These are phyloP conservation scores for Petrocephalus microphthalmus DNA, from an alignment of 2,113 vertebrate species.

Conservation along the genomic window DNA sequence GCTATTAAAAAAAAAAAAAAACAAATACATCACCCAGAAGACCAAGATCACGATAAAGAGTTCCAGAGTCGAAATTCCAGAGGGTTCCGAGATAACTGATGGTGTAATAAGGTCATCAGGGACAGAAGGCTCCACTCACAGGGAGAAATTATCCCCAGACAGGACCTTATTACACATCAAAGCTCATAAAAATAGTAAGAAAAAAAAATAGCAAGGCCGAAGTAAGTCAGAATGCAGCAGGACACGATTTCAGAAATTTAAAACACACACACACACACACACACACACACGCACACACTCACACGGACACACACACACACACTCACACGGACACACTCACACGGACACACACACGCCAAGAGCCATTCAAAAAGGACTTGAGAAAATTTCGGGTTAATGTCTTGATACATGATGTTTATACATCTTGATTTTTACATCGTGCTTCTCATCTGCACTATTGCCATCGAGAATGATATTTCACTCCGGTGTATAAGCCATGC, in stretches of 20 bases:
- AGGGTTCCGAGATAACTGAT: neutral
- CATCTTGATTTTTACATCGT: neutral
- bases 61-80: neutral
- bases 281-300: neutral
- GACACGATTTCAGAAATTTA: neutral
- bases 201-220: neutral
- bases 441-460: neutral
- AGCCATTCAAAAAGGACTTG: neutral
- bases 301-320: neutral
- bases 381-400: neutral
- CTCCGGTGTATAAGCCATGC: neutral
- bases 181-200: neutral
- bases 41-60: neutral
- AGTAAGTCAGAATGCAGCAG: neutral
- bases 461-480: neutral
- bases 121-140: neutral
- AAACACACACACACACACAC: no score
- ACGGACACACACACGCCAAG: neutral
- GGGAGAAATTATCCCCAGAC: neutral
- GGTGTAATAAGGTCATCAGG: neutral
- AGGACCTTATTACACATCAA: neutral
- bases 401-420: neutral
- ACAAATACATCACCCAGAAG: neutral
- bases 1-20: neutral
- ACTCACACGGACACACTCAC: no score